Base-by-base conservation (phyloP, 2,888 invertebrate species). In the Erpobdella octoculata region DNA sequence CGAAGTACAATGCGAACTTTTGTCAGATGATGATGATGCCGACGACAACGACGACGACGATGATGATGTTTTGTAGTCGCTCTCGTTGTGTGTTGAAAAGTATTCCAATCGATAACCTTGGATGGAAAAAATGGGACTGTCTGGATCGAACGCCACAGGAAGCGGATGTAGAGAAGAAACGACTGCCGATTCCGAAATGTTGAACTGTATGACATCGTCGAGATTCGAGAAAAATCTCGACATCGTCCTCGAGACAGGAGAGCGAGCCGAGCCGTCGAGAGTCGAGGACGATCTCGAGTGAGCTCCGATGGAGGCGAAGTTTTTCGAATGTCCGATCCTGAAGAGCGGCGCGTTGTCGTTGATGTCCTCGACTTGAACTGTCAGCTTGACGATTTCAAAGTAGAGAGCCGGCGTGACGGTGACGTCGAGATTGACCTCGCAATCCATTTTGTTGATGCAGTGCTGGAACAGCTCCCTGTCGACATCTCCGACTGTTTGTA, bases 311-410 rank as follows among this genome's bases (percentile, higher is more conserved):
- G 8, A 6, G 18, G 9, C 25, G n/a, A 1, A 53, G 21, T 15
- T 48, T n/a, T 38, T 46, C 4, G n/a, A 28, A 12, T 25, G 18
- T 21, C 28, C 28, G 12, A 15, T 35, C 21, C 36, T 48, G 68
- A 77, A 77, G 28, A 72, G 35, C 6, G 77, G 77, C 25, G 48
- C 61, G 69, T 77, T 75, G 65, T 77, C 77, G 59, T 77, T 77
- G 59, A 74, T 66, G 64, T 77, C 77, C 6, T 38, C 35, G 21
- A 77, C 72, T n/a, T 74, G 69, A 36, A 77, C 73, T 18, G 61
- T 72, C n/a, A 75, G 72, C 58, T 75, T 73, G 66, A 77, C 73
- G 35, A 75, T 73, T 46, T 72, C 72, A 59, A 76, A 75, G 65
- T 71, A 74, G 58, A 61, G 69, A 2, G 69, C 58, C 9, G 75